Base-by-base conservation (phyloP, 2,797 vertebrate species). In the Fringilla coelebs region DNA sequence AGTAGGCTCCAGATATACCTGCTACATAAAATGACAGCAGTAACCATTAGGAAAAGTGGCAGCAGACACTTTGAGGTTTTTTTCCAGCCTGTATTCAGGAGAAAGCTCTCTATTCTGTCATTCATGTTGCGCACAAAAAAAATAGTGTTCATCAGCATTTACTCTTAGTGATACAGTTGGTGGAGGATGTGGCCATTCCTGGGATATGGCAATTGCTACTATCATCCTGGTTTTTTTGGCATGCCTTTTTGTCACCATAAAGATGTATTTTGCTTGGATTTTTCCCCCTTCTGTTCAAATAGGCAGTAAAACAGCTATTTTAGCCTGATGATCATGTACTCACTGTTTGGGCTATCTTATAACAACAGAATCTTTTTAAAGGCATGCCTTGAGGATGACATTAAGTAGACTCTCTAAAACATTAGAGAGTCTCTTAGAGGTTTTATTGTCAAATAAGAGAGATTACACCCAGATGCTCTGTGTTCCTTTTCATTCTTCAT, bases 101-200 rank as follows among this genome's bases (percentile, higher is more conserved):
- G 71, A 87, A 82, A 73, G 4, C 13, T 72, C 38, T 57, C 36
- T 79, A 8, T 57, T 28, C 21, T 83, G 18, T 77, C 40, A 71
- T 40, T 85, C 36, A 43, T 34, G 9, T 28, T 58, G 49, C 36
- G 14, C 10, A 58, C 36, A 60, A 36, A 52, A 52, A 41, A 62
- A 14, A 38, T 10, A 24, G 6, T 70, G 10, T 40, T 76, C 43
- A 46, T 73, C 51, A 88, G 3, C 8, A 34, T 3, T 66, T 38
- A 70, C 11, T 49, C 25, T 45, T 24, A 25, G n/a, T 57, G 51
- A 57, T 48, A 48, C 0, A 52, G 22, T 16, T 74, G 18, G 7
- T 72, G 10, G 34, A 62, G 34, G 15, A 82, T 34, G 41, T 0
- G 0, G 4, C 8, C 34, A 19, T 49, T 13, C 17, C 25, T 73